A percentile compares a stretch with the other conserved stretches of the same genome.
Evolutionary conservation across 2,113 vertebrate species (phyloP).

Genomic region (Podarcis raffonei): DNA sequence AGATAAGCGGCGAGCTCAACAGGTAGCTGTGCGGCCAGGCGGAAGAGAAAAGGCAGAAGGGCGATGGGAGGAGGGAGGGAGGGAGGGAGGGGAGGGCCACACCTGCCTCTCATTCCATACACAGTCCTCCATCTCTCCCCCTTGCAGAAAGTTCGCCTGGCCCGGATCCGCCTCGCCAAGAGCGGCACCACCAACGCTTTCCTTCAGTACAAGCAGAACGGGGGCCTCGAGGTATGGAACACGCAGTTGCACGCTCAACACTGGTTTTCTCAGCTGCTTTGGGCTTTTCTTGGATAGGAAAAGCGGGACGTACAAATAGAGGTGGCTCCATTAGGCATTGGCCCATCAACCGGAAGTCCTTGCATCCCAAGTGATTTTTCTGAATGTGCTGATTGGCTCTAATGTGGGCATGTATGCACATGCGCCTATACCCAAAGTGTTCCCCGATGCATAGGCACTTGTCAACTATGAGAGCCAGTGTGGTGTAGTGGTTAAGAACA

Average conservation of each 20-base stretch:
- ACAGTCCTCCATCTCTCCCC: slow-evolving; percentile 4
- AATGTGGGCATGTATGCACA: neutral
- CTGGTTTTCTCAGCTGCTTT: neutral
- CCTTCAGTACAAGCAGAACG: slow-evolving; percentile 87
- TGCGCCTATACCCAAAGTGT: neutral
- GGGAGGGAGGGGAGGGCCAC: too few species aligned
- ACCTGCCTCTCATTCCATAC: neutral
- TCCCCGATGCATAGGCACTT: neutral
- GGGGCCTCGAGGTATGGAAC: slow-evolving; percentile 77
- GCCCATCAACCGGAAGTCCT: too few species aligned
- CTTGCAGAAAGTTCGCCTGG: slow-evolving; percentile 86
- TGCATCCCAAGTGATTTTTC: neutral
- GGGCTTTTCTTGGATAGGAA: neutral
- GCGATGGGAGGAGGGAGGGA: neutral
- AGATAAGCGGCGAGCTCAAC: slow-evolving; percentile 76
- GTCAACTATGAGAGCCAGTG: neutral
- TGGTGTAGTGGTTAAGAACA: too few species aligned
- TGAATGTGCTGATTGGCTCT: neutral
- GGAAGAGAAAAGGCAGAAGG: neutral
- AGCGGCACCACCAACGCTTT: slow-evolving; percentile 88
- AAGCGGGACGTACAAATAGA: neutral
- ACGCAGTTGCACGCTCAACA: neutral
- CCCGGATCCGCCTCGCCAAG: slow-evolving; percentile 89
- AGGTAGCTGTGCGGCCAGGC: slow-evolving; percentile 43
- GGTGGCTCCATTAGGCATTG: too few species aligned